Percentiles rank a stretch among this genome's conserved stretches.
These are phyloP conservation scores for Melanotaenia pygmaea DNA, from an alignment of 2,797 vertebrate genomes.

Conservation along the genomic window DNA sequence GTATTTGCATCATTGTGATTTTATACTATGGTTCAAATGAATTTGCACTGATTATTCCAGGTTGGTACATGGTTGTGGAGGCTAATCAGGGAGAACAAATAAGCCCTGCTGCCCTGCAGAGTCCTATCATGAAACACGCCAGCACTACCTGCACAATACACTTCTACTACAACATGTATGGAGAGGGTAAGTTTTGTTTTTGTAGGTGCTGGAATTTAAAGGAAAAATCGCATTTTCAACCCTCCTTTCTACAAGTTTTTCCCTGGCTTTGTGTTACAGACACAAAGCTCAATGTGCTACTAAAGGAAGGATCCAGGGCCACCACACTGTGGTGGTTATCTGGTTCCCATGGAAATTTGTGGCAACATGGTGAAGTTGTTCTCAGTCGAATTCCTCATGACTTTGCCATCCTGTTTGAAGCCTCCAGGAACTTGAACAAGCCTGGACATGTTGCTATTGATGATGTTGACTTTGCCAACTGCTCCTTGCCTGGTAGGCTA, in stretches of 20 bases:
- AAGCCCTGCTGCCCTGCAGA: slow-evolving; percentile 75
- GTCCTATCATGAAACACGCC: slow-evolving; percentile 75
- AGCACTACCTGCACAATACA: slow-evolving; percentile 74
- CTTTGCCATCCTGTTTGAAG: slow-evolving; percentile 79
- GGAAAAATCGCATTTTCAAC: background rate
- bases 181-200: slow-evolving; percentile 70
- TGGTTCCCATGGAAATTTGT: slow-evolving; percentile 68
- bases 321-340: slow-evolving; percentile 76
- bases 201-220: background rate
- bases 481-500: slow-evolving; percentile 75
- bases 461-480: slow-evolving; percentile 78
- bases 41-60: slow-evolving; percentile 54
- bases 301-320: slow-evolving; percentile 64
- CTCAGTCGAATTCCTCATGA: slow-evolving; percentile 71
- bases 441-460: slow-evolving; percentile 79
- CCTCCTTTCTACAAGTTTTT: background rate
- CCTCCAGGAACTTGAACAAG: slow-evolving; percentile 65
- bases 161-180: slow-evolving; percentile 82
- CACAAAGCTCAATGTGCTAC: slow-evolving; percentile 68
- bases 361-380: slow-evolving; percentile 68
- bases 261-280: slow-evolving; percentile 51
- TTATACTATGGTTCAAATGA: background rate
- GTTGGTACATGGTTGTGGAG: slow-evolving; percentile 81
- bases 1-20: background rate
- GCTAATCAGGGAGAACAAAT: slow-evolving; percentile 49